Base-by-base conservation (phyloP, 2,113 vertebrate species). In the Lepisosteus oculatus region DNA sequence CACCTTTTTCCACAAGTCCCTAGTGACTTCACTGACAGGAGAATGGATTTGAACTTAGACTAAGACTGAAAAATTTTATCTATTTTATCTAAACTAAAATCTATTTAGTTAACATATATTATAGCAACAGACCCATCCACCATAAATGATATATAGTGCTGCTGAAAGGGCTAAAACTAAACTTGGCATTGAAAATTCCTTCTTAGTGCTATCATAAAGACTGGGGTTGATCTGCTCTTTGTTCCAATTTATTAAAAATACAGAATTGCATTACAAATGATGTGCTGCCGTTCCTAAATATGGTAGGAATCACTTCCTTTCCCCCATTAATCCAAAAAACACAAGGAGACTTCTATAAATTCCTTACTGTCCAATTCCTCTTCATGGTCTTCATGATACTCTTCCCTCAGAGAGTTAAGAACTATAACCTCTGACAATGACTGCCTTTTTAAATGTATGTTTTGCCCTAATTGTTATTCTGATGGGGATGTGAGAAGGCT, bases 351-450 rank as follows among this genome's bases (percentile, higher is more conserved):
- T 29, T 17, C 15, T 17, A 17, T 17, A 17, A 17, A 17, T 17
- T 17, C 15, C 15, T 17, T 17, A 17, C 15, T 17, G 15, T 17
- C 15, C 15, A 17, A 17, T 17, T 17, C 15, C 15, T 85, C 17
- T 3, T 75, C 73, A 85, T 44, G 77, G 44, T 59, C 66, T 76
- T 82, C 71, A 83, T 78, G 72, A 75, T 51, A 17, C 69, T 69
- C 51, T 7, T 81, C 61, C 8, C 0, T 2, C 17, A 42, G n/a
- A 62, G 75, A 80, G 61, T 70, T 79, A 61, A 73, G 73, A 85
- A 68, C 69, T 82, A 75, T 75, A 81, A 74, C 68, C 82, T 0
- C 0, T 75, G 15, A 17, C 15, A 17, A 17, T 17, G 15, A 17
- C 15, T 17, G 15, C 15, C 15, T 17, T 17, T 17, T 17, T 17